Evolutionary conservation across 2,888 invertebrate species (phyloP).

Genomic region (Calephelis perditalis): DNA sequence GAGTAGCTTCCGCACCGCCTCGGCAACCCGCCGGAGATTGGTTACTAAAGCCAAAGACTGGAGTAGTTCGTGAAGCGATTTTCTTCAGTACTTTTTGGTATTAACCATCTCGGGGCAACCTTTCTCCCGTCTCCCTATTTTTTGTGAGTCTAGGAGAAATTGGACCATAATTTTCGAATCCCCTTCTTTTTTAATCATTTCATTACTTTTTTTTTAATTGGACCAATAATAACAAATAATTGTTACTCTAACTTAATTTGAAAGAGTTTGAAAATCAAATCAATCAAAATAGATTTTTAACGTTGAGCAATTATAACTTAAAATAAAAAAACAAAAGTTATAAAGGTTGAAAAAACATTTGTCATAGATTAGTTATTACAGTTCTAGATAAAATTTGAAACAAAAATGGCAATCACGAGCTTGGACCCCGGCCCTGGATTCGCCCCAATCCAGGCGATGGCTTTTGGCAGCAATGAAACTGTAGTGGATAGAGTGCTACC

Average conservation of each 20-base stretch:
- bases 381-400: conserved; percentile 22
- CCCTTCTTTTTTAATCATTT: not conserved
- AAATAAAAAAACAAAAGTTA: too few relatives aligned
- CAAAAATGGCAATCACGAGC: conserved; percentile 58
- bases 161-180: conserved; percentile 18
- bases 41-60: conserved; percentile 70
- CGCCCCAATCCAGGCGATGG: conserved; percentile 63
- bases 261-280: too few relatives aligned
- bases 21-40: conserved; percentile 62
- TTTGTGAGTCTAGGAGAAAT: conserved; percentile 39
- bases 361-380: conserved; percentile 9
- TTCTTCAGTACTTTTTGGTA: conserved; percentile 74
- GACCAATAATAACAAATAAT: not conserved
- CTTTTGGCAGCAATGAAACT: conserved; percentile 82
- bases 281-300: not conserved
- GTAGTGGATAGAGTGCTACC: conserved; percentile 89
- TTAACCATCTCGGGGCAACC: conserved; percentile 60
- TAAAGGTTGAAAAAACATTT: not conserved
- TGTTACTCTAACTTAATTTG: too few relatives aligned
- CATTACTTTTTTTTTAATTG: not conserved
- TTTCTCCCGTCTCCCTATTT: conserved; percentile 40
- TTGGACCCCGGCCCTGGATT: conserved; percentile 66
- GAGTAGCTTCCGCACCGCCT: conserved; percentile 71
- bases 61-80: conserved; percentile 77
- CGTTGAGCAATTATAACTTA: too few relatives aligned